Evolutionary conservation across 2,888 invertebrate genomes (phyloP).

Genomic region (Lasioglossum zephyrum): DNA sequence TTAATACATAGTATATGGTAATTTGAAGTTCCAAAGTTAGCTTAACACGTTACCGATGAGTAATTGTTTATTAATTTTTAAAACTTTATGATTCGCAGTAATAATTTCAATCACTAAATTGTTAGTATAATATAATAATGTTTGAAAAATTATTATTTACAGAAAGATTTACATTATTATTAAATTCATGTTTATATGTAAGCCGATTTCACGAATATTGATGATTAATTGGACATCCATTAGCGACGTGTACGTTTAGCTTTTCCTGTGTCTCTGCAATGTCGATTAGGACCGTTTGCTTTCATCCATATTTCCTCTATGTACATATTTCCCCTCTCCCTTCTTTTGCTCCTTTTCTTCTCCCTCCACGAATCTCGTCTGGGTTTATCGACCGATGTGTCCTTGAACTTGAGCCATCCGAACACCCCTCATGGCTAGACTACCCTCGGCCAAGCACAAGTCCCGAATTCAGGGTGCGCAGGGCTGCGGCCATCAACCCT

Average conservation of each 20-base stretch:
- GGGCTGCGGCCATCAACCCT: constrained; percentile 66
- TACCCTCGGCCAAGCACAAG: constrained; percentile 75
- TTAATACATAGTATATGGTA: too few relatives aligned
- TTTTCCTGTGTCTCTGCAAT: neutral
- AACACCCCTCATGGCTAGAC: constrained; percentile 79
- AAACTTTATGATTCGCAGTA: neutral
- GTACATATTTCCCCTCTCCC: constrained; percentile 17
- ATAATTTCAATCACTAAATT: neutral
- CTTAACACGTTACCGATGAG: neutral
- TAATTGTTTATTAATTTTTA: neutral
- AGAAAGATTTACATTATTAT: neutral
- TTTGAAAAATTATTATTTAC: neutral
- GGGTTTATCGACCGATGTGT: constrained; percentile 80
- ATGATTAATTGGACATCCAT: constrained; percentile 2
- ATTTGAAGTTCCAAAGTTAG: neutral
- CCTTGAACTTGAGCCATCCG: constrained; percentile 80
- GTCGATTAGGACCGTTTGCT: neutral
- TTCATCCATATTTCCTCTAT: constrained; percentile 40
- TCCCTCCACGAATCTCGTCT: constrained; percentile 61
- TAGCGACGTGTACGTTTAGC: neutral
- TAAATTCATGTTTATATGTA: too few relatives aligned
- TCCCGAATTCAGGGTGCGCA: constrained; percentile 70
- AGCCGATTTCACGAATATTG: neutral
- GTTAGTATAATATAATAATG: neutral
- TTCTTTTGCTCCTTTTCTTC: constrained; percentile 56